Evolutionary conservation across 2,797 vertebrate species (phyloP).

Genomic region (Catamblyrhynchus diadema): DNA sequence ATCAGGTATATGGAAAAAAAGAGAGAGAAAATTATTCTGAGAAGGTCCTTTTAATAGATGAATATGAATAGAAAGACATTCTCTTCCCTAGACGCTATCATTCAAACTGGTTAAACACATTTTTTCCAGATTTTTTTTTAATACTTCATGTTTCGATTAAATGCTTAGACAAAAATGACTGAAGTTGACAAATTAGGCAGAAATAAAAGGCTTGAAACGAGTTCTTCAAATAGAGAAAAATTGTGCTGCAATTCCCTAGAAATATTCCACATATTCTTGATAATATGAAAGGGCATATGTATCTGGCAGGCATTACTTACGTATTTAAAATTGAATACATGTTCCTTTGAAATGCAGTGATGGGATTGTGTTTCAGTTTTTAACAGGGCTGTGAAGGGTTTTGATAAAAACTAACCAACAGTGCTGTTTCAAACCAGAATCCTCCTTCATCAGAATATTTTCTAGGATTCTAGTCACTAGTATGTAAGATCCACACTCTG

Average conservation of each 20-base stretch:
- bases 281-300: not conserved
- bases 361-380: not conserved
- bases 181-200: not conserved
- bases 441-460: not conserved
- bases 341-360: not conserved
- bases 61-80: not conserved
- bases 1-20: not conserved
- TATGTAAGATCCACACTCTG: fast-evolving
- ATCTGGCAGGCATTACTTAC: not conserved
- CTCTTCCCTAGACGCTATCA: not conserved
- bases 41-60: not conserved
- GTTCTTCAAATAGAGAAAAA: not conserved
- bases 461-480: not conserved
- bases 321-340: not conserved
- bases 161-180: constrained; percentile 7
- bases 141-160: not conserved
- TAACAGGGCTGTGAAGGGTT: not conserved
- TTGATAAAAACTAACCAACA: not conserved
- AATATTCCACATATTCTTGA: not conserved
- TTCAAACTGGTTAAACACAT: not conserved
- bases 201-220: not conserved
- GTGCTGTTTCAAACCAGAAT: not conserved
- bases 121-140: not conserved
- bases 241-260: not conserved
- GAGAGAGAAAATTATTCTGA: not conserved